A percentile compares a stretch with the other conserved stretches of the same genome.
phyloP scores from a whole-genome alignment of 2,113 vertebrate species.

The Camarhynchus parvulus region DNA sequence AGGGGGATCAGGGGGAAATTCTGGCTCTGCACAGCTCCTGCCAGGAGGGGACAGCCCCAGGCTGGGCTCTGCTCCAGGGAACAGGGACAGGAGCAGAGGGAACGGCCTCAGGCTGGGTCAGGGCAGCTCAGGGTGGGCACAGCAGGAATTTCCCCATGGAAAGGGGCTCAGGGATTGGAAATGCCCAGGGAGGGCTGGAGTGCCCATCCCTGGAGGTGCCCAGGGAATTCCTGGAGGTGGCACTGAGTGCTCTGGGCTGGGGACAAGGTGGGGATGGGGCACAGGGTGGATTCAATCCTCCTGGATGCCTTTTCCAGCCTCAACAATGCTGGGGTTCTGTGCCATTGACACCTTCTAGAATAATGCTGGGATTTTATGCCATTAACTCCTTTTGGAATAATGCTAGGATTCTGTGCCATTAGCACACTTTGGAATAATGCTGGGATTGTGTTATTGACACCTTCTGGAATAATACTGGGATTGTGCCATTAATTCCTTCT shows the following conservation, averaged over 20 bases:
- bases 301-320: background rate
- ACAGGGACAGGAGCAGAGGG: background rate
- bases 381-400: no score
- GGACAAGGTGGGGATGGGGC: background rate
- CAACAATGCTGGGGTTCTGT: background rate
- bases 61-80: background rate
- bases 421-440: no score
- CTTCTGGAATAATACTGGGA: no score
- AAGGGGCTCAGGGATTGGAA: background rate
- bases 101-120: background rate
- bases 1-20: background rate
- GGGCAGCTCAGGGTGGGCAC: background rate
- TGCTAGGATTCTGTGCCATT: no score
- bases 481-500: no score
- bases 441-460: no score
- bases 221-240: background rate
- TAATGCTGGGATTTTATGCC: no score
- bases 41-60: background rate
- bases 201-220: background rate
- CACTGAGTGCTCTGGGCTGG: background rate
- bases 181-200: background rate
- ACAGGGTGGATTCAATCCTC: fast-evolving
- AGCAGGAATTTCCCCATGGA: background rate
- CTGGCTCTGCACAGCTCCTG: background rate
- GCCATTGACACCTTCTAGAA: background rate